Base-by-base conservation (phyloP, 2,888 invertebrate genomes). In the Zygothrica quintamaculata region DNA sequence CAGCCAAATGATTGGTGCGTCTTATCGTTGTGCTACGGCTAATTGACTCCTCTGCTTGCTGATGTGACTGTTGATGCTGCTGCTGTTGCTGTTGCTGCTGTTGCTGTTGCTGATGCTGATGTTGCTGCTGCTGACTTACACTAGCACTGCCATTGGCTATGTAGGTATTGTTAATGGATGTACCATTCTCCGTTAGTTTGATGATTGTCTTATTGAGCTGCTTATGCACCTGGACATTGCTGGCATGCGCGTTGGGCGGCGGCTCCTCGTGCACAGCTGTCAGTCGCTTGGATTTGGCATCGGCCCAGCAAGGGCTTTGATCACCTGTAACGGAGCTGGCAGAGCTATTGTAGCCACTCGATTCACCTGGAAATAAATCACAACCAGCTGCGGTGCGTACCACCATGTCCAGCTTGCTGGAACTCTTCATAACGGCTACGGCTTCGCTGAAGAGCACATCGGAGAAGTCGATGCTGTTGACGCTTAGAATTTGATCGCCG, bases 401-500 rank as follows among this genome's bases (percentile, higher is more conserved):
- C 13, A 95, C 90, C 84, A 97, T 92, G 82, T 96, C 95, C 56
- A 97, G 92, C 29, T 95, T 94, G 40, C 94, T 94, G 56, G 94
- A 93, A 40, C 94, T 94, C 90, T 96, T 96, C 93, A 97, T 94
- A 25, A 95, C 93, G 62, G 94, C 93, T 73, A 96, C 95, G 51
- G 96, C 96, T 92, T 97, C 96, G 84, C 94, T 95, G 89, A 97
- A 97, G 26, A 94, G 93, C 71, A 96, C 94, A 90, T 95, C 95
- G 57, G 93, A 92, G 88, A 95, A 95, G 87, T 95, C 94, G 56
- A 94, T 93, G 65, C 96, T 96, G 89, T 98, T 98, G 90, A 98
- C 98, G 77, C 95, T 95, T 51, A 98, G 90, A 70, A 98, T 96
- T 91, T 98, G 97, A 90, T 98, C 98, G 4, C 98, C 98, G 0